A percentile compares a stretch with the other conserved stretches of the same genome.
Evolutionary conservation across 1,140 invertebrate genomes (phyloP).

Genomic region (Cydia pomonella): DNA sequence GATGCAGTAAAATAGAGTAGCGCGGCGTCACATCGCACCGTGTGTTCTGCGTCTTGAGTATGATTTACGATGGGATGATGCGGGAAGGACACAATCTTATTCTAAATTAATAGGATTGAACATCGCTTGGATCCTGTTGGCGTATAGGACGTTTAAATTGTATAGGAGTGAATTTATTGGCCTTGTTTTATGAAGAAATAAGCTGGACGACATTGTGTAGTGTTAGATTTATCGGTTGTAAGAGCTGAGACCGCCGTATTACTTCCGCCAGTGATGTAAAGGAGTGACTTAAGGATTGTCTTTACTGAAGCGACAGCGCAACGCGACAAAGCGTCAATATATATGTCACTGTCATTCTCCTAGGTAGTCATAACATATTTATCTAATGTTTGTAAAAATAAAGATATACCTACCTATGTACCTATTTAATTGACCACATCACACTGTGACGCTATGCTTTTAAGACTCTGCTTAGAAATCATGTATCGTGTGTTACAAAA

Average conservation of each 20-base stretch:
- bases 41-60: neutral
- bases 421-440: too few species aligned
- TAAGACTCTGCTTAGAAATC: too few species aligned
- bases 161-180: neutral
- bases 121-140: neutral
- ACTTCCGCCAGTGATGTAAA: neutral
- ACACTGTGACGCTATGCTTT: too few species aligned
- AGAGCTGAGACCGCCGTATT: neutral
- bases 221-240: constrained; percentile 1
- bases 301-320: too few species aligned
- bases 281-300: too few species aligned
- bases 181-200: neutral
- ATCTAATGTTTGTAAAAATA: too few species aligned
- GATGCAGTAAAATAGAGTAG: neutral
- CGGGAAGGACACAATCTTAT: neutral
- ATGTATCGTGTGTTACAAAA: too few species aligned
- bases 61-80: neutral
- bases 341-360: too few species aligned
- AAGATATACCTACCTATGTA: too few species aligned
- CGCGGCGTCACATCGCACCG: neutral
- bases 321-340: too few species aligned
- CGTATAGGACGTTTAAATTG: neutral
- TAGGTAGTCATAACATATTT: too few species aligned
- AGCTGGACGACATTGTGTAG: neutral
- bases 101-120: neutral